phyloP scores from a whole-genome alignment of 2,888 invertebrate species.

The Camptogramma bilineatum region DNA sequence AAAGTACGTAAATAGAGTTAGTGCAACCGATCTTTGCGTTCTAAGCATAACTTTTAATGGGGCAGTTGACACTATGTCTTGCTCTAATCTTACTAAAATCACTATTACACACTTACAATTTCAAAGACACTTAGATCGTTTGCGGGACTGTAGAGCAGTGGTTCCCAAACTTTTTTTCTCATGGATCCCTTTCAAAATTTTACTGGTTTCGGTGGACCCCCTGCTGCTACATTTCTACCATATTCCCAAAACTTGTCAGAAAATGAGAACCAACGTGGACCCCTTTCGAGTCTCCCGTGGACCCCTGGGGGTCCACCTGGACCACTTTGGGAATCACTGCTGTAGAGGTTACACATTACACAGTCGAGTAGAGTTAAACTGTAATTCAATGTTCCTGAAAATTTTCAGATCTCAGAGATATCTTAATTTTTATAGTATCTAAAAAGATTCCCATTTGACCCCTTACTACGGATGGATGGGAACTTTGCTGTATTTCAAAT shows the following conservation, averaged over 20 bases:
- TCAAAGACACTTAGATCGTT: not conserved
- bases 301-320: no score
- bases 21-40: not conserved
- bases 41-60: not conserved
- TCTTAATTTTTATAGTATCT: not conserved
- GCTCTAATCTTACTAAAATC: not conserved
- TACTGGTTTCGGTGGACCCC: no score
- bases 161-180: no score
- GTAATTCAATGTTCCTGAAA: not conserved
- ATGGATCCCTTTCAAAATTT: no score
- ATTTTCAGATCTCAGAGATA: not conserved
- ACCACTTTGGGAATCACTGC: no score
- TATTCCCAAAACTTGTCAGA: no score
- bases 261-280: no score
- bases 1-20: not conserved
- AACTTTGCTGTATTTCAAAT: not conserved
- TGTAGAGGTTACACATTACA: no score
- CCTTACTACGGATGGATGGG: not conserved
- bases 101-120: not conserved
- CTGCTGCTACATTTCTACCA: no score
- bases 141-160: no score
- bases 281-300: no score
- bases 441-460: not conserved
- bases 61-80: not conserved
- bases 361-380: not conserved